A percentile compares a stretch with the other conserved stretches of the same genome.
Evolutionary conservation across 2,797 vertebrate species (phyloP).

Genomic region (Odontamblyopus lacepedii): DNA sequence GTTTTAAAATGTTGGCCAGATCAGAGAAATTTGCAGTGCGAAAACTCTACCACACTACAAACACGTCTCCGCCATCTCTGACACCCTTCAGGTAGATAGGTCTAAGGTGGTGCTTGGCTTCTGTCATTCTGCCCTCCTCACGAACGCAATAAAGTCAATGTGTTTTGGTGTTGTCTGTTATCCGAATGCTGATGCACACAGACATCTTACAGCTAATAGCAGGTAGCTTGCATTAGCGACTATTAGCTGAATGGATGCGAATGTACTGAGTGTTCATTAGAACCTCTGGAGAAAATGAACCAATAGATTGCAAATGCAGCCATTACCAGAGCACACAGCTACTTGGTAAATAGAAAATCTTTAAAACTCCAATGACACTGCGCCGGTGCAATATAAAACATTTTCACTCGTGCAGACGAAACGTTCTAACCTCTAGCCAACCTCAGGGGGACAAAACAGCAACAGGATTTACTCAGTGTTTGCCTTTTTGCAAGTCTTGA

Average conservation of each 20-base stretch:
- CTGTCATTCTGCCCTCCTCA: not conserved
- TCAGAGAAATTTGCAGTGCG: no score
- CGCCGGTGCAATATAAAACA: slow-evolving; percentile 15
- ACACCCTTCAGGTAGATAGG: not conserved
- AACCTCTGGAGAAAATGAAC: slow-evolving; percentile 29
- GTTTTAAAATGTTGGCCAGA: no score
- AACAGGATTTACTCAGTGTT: not conserved
- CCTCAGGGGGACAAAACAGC: not conserved
- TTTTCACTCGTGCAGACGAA: slow-evolving; percentile 14
- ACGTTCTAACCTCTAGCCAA: not conserved
- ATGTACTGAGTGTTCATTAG: slow-evolving; percentile 5
- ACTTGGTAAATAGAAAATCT: slow-evolving; percentile 35
- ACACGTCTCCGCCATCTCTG: not conserved
- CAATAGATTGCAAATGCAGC: slow-evolving; percentile 31
- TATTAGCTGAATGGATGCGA: slow-evolving; percentile 29
- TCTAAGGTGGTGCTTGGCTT: not conserved
- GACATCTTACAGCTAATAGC: slow-evolving; percentile 17
- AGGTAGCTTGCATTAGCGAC: slow-evolving; percentile 18
- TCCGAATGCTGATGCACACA: not conserved
- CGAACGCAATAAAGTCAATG: not conserved
- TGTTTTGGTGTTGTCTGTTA: not conserved
- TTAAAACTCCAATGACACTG: slow-evolving; percentile 34
- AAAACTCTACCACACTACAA: not conserved
- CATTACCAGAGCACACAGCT: slow-evolving; percentile 29
- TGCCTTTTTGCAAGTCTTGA: not conserved